A percentile compares a stretch with the other conserved stretches of the same genome.
These are phyloP conservation scores for Capitulum mitella DNA, from an alignment of 2,888 invertebrate species.

Conservation along the genomic window DNA sequence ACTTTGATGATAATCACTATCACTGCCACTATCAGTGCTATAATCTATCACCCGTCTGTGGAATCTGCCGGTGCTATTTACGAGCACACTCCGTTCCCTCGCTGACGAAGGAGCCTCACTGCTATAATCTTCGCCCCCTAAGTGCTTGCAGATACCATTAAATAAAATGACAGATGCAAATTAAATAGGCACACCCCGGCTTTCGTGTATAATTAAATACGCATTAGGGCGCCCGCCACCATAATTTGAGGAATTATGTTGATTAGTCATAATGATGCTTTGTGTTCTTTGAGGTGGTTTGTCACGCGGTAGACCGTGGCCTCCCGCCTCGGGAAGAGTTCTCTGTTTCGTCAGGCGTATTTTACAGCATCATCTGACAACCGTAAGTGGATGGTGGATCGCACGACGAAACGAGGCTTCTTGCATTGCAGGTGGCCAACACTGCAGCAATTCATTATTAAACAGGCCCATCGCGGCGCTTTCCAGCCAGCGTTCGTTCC, in stretches of 20 bases:
- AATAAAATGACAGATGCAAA: conserved; percentile 3
- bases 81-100: not conserved
- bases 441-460: no score
- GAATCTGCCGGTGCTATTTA: not conserved
- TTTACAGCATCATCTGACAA: no score
- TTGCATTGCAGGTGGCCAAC: no score
- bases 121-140: not conserved
- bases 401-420: no score
- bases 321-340: not conserved
- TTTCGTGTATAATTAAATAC: not conserved
- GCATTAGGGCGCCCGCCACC: not conserved
- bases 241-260: conserved; percentile 3
- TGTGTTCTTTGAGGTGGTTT: not conserved
- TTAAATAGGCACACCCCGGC: not conserved
- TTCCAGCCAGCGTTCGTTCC: no score
- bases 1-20: no score
- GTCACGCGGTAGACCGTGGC: not conserved
- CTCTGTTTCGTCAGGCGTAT: not conserved
- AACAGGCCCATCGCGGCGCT: no score
- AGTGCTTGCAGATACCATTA: not conserved
- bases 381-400: no score
- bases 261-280: not conserved
- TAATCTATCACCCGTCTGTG: not conserved
- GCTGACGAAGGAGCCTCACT: not conserved
- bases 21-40: no score